A percentile compares a stretch with the other conserved stretches of the same genome.
These are phyloP conservation scores for Protophormia terraenovae DNA, from an alignment of 2,888 invertebrate species.

Conservation along the genomic window DNA sequence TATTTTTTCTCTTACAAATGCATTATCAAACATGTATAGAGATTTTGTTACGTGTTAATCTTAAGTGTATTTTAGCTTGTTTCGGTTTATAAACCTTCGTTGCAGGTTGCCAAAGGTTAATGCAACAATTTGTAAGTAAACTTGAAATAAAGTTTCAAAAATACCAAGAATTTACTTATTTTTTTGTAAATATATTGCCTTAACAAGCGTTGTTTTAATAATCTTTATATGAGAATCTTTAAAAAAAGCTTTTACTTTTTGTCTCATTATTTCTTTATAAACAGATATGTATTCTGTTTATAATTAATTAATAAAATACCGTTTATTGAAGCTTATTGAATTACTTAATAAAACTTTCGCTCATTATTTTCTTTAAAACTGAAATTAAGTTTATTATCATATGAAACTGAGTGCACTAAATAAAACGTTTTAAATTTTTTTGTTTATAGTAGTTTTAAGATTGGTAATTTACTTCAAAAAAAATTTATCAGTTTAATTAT, in stretches of 20 bases:
- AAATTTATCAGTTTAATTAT: background rate
- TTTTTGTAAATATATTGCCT: background rate
- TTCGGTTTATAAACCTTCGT: background rate
- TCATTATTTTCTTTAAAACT: background rate
- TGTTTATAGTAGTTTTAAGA: background rate
- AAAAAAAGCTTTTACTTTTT: slow-evolving; percentile 7
- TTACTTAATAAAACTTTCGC: background rate
- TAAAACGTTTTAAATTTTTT: background rate
- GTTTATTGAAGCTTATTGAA: background rate
- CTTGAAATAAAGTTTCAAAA: slow-evolving; percentile 3
- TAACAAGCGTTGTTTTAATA: background rate
- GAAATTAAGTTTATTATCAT: background rate
- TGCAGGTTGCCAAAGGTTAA: slow-evolving; percentile 53
- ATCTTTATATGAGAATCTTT: background rate
- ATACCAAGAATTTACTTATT: background rate
- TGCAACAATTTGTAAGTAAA: slow-evolving; percentile 31
- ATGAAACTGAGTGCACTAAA: background rate
- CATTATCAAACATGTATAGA: slow-evolving; percentile 13
- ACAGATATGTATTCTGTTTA: background rate
- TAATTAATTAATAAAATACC: background rate
- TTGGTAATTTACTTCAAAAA: background rate
- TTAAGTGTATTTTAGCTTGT: background rate
- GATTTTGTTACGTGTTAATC: slow-evolving; percentile 36
- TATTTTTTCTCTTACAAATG: background rate
- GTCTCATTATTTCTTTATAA: too few species aligned